These are phyloP conservation scores for Parasteatoda lunata DNA, from an alignment of 2,888 invertebrate species.

Conservation along the genomic window DNA sequence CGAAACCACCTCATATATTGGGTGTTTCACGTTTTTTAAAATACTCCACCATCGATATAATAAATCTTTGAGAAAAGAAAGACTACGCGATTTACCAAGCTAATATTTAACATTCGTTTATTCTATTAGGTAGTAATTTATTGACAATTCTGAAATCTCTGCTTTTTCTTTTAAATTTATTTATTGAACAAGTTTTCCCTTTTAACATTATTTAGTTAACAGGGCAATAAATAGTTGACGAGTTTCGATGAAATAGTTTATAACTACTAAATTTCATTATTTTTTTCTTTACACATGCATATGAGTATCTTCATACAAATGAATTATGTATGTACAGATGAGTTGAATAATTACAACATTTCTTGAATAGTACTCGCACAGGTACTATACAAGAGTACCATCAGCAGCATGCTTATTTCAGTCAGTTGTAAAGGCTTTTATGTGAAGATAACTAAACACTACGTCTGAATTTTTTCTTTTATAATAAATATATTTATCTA, in stretches of 20 bases:
- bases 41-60: too few relatives aligned
- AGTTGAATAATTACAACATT: slow-evolving; percentile 55
- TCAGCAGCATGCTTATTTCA: slow-evolving; percentile 40
- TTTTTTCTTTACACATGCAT: slow-evolving; percentile 30
- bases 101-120: too few relatives aligned
- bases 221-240: slow-evolving; percentile 28
- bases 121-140: neutral
- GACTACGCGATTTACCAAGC: too few relatives aligned
- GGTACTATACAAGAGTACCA: slow-evolving; percentile 4
- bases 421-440: slow-evolving; percentile 55
- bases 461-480: slow-evolving; percentile 14
- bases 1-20: too few relatives aligned
- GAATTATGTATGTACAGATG: slow-evolving; percentile 60
- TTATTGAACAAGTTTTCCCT: neutral
- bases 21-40: too few relatives aligned
- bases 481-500: slow-evolving; percentile 47
- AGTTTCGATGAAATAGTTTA: slow-evolving; percentile 49
- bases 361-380: neutral
- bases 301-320: slow-evolving; percentile 47
- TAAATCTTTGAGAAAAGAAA: too few relatives aligned
- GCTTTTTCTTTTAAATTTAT: neutral
- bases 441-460: slow-evolving; percentile 53
- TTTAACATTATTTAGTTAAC: slow-evolving; percentile 28
- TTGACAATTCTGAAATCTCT: slow-evolving; percentile 53
- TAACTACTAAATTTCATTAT: slow-evolving; percentile 26